These are phyloP conservation scores for Drosophila tsacasi DNA, from an alignment of 1,140 invertebrate genomes.

Conservation along the genomic window DNA sequence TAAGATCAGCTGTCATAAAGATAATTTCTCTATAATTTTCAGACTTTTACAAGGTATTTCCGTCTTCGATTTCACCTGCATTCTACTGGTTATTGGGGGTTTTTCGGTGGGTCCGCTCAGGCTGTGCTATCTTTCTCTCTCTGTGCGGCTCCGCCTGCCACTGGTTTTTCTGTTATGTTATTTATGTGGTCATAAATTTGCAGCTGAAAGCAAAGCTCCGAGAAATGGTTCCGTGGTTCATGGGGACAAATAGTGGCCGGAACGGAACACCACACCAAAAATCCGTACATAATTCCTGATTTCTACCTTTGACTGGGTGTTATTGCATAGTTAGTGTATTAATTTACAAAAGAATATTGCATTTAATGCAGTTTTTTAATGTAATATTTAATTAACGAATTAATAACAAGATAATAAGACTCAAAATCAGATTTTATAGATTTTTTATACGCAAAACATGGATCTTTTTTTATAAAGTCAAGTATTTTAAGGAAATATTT, in stretches of 20 bases:
- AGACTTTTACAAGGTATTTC: conserved; percentile 17
- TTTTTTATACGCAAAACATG: background rate
- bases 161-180: conserved; percentile 78
- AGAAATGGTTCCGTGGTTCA: conserved; percentile 33
- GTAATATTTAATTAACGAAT: background rate
- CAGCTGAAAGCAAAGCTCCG: conserved; percentile 79
- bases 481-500: background rate
- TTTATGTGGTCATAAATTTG: conserved; percentile 81
- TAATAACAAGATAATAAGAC: background rate
- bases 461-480: background rate
- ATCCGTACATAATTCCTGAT: conserved; percentile 25
- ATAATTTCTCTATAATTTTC: background rate
- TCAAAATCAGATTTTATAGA: background rate
- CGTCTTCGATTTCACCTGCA: conserved; percentile 13
- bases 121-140: conserved; percentile 34
- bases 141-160: conserved; percentile 47
- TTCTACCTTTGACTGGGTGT: background rate
- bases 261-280: conserved; percentile 16
- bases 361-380: no score
- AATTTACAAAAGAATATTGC: background rate
- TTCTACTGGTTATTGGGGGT: background rate
- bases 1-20: background rate
- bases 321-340: conserved; percentile 7
- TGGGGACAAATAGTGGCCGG: conserved; percentile 54
- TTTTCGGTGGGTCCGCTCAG: conserved; percentile 24